Percentiles rank a stretch among this genome's conserved stretches.
These are phyloP conservation scores for Drosophila longiperda DNA, from an alignment of 2,888 invertebrate species.

Conservation along the genomic window DNA sequence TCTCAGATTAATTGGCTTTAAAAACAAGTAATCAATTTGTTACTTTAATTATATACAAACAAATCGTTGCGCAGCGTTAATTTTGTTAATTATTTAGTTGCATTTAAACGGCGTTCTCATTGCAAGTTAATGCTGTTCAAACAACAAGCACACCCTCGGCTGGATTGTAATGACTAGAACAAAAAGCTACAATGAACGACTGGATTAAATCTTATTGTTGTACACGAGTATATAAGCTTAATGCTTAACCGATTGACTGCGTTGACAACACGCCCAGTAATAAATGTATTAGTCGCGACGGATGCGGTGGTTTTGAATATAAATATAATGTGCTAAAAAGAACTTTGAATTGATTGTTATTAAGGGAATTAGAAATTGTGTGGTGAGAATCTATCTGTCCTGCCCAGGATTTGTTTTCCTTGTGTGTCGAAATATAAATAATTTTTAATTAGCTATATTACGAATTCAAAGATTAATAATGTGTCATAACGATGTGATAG, in stretches of 20 bases:
- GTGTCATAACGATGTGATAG: background rate
- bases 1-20: constrained; percentile 47
- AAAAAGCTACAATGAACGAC: constrained; percentile 30
- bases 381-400: background rate
- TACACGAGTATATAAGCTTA: constrained; percentile 24
- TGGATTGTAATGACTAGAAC: constrained; percentile 46
- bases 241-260: constrained; percentile 44
- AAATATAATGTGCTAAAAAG: background rate
- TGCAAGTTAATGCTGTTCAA: constrained; percentile 55
- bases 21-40: constrained; percentile 55
- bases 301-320: background rate
- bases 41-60: constrained; percentile 73
- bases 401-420: background rate
- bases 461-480: background rate
- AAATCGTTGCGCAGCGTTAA: constrained; percentile 59
- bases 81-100: constrained; percentile 70
- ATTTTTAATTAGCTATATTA: background rate
- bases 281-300: background rate
- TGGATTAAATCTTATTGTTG: constrained; percentile 45
- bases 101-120: constrained; percentile 60
- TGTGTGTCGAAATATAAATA: background rate
- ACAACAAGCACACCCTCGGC: constrained; percentile 60
- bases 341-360: background rate
- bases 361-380: background rate
- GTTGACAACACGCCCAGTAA: constrained; percentile 30